Evolutionary conservation across 2,113 vertebrate species (phyloP), one percentile per base, ranked within the genome.

Genomic region (Alligator sinensis): DNA sequence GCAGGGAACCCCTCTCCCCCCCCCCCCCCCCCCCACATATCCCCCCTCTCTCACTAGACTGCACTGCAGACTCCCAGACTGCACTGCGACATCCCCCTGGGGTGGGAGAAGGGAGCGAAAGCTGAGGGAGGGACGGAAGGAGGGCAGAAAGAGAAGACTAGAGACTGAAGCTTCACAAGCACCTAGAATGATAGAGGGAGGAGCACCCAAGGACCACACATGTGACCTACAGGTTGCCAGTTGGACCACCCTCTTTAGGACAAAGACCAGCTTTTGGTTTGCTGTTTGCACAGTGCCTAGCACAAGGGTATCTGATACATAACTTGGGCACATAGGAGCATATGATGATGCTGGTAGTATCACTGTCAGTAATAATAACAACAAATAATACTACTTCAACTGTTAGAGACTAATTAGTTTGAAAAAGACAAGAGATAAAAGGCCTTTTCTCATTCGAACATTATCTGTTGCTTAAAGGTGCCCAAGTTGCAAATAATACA

Each of bases 401-500:
- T 75, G 15, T n/a, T 86, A 80, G 78, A 93, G 76, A 88, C 84
- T 68, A 74, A 25, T 59, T 86, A 90, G 62, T 91, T 77, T 91
- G 88, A 94, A 38, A 85, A 95, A 89, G 84, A 19, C 61, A 86
- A 62, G 85, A 4, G 6, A 60, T 17, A 59, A 70, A 78, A 12
- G 1, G 5, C 30, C 34, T 63, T 94, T 96, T 93, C 92, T 79
- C 72, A 84, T 85, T 74, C 79, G 91, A 70, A 86, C 66, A 5
- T 47, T 88, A 84, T 96, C 60, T 93, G 84, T 93, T 95, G 91
- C 90, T 96, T 89, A 90, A 91, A 95, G 61, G 82, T 78, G 87
- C 24, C 79, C 80, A 88, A 86, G 59, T 95, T 84, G 86, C 76
- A 81, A 3, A 2, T 59, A 89, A 77, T 79, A 96, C 82, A 93